phyloP scores from a whole-genome alignment of 2,888 invertebrate genomes.

The Noctua pronuba region DNA sequence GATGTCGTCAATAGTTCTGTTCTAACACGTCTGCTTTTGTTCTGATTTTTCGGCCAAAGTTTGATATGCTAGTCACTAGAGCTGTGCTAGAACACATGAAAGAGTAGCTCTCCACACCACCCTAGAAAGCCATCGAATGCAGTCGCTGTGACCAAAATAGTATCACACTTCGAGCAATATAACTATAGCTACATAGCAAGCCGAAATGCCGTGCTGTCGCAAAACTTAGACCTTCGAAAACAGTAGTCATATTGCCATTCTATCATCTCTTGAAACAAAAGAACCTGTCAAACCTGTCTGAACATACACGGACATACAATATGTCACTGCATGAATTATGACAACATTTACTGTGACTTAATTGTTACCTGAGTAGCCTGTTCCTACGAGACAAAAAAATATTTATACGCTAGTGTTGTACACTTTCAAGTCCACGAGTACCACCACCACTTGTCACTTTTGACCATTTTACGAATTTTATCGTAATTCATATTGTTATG shows the following conservation, averaged over 20 bases:
- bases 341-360: not conserved
- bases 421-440: too few relatives aligned
- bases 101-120: not conserved
- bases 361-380: not conserved
- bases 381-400: not conserved
- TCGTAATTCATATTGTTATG: too few relatives aligned
- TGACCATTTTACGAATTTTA: too few relatives aligned
- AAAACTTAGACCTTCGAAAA: not conserved
- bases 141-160: not conserved
- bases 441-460: too few relatives aligned
- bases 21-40: not conserved
- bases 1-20: not conserved
- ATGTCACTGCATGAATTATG: not conserved
- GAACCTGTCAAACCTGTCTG: not conserved
- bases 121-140: not conserved
- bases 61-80: not conserved
- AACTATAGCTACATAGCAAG: not conserved
- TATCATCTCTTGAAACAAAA: not conserved
- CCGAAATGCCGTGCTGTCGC: not conserved
- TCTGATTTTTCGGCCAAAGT: not conserved
- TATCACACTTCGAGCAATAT: too few relatives aligned
- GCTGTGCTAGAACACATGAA: not conserved
- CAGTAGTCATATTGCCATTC: not conserved
- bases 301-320: not conserved
- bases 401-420: not conserved